Conservation (phyloP, 92 coral and sea anemone species). For the Palythoa grandis region DNA sequence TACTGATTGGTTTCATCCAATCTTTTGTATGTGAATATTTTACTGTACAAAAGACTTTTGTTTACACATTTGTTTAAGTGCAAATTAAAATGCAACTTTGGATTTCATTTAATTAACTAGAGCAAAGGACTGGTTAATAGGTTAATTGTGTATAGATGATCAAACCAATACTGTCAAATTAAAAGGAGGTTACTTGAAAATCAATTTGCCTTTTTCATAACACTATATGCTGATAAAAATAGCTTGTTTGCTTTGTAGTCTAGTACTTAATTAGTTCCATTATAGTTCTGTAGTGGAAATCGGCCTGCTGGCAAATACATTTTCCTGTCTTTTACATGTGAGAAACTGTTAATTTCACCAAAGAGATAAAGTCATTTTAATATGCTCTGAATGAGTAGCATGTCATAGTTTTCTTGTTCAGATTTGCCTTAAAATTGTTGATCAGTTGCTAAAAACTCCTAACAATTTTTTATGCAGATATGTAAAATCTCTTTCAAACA, state of each 20-base stretch:
- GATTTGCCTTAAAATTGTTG: background rate
- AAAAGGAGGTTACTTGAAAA: background rate
- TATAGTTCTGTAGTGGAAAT: background rate
- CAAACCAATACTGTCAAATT: background rate
- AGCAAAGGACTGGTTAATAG: background rate
- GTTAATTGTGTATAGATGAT: background rate
- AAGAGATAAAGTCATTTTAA: background rate
- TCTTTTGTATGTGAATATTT: background rate
- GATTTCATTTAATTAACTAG: background rate
- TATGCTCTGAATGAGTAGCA: background rate
- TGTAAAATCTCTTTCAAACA: no score
- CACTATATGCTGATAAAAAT: constrained; percentile 1
- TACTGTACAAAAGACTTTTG: background rate
- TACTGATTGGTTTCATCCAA: no score
- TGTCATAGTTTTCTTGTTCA: background rate
- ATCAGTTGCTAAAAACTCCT: constrained; percentile 1
- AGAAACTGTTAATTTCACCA: background rate
- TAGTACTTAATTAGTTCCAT: background rate
- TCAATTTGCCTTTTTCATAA: background rate
- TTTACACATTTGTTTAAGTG: background rate
- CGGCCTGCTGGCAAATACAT: background rate
- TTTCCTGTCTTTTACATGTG: constrained; percentile 17
- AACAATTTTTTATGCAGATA: background rate
- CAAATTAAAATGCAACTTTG: background rate
- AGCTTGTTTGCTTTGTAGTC: background rate